These are phyloP conservation scores for Heloderma charlesbogerti DNA, from an alignment of 2,113 vertebrate species.

Conservation along the genomic window DNA sequence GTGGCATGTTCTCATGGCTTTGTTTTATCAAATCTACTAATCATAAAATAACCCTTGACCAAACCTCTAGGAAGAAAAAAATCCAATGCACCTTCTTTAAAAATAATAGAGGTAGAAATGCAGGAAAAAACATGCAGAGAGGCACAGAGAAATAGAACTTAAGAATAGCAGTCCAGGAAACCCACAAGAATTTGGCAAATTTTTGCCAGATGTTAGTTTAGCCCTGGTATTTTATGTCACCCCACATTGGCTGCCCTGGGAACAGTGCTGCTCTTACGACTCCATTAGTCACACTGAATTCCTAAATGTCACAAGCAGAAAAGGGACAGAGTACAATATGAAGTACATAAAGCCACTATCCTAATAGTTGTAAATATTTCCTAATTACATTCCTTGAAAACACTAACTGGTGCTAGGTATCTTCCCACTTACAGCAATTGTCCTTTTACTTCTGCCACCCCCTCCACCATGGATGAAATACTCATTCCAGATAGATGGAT, in stretches of 20 bases:
- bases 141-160: neutral
- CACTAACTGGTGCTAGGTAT: neutral
- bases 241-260: neutral
- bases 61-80: neutral
- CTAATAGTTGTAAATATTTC: neutral
- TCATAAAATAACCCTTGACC: neutral
- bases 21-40: neutral
- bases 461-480: neutral
- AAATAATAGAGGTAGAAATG: neutral
- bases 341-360: neutral
- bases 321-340: neutral
- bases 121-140: neutral
- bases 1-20: neutral
- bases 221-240: neutral
- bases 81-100: neutral
- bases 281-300: neutral
- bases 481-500: neutral
- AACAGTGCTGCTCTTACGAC: neutral
- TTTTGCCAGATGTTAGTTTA: neutral
- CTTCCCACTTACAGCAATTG: neutral
- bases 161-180: neutral
- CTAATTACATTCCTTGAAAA: neutral
- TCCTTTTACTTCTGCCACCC: neutral
- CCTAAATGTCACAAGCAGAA: neutral
- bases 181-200: conserved; percentile 1